Evolutionary conservation across 1,140 invertebrate species (phyloP).

Genomic region (Cyrtorhinus lividipennis): DNA sequence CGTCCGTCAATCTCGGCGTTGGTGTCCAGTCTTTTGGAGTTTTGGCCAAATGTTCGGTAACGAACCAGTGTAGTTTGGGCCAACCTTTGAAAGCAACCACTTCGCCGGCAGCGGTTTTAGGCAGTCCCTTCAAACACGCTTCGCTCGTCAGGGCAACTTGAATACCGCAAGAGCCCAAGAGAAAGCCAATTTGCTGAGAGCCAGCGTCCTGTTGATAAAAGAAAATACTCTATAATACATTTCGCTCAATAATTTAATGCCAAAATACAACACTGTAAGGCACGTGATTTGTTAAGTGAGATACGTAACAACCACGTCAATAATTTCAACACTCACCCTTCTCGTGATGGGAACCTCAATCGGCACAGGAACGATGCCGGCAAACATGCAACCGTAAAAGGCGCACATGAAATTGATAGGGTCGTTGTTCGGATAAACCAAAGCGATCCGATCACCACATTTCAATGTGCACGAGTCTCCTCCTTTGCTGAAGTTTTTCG

Average conservation of each 20-base stretch:
- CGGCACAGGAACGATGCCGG: conserved; percentile 93
- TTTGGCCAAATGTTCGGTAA: conserved; percentile 89
- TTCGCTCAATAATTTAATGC: no score
- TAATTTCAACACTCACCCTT: conserved; percentile 46
- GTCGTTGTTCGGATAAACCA: conserved; percentile 98
- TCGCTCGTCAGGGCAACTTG: conserved; percentile 94
- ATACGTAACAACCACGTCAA: no score
- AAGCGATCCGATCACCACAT: conserved; percentile 83
- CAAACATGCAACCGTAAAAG: conserved; percentile 96
- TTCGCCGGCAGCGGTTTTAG: conserved; percentile 84
- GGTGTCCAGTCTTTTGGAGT: conserved; percentile 92
- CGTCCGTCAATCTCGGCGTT: conserved; percentile 76
- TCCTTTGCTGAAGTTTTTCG: conserved; percentile 75
- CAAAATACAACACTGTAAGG: no score
- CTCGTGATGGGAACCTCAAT: conserved; percentile 95
- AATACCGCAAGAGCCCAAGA: conserved; percentile 89
- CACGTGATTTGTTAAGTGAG: no score
- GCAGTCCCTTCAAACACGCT: conserved; percentile 88
- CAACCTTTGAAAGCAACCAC: conserved; percentile 92
- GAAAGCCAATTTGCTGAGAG: conserved; percentile 93
- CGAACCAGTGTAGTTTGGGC: conserved; percentile 92
- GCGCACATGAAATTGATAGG: conserved; percentile 96
- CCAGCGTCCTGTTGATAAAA: conserved; percentile 90
- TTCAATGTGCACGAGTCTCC: conserved; percentile 61
- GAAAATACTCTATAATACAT: no score